These are phyloP conservation scores for Lagria hirta DNA, from an alignment of 2,888 invertebrate species.

Conservation along the genomic window DNA sequence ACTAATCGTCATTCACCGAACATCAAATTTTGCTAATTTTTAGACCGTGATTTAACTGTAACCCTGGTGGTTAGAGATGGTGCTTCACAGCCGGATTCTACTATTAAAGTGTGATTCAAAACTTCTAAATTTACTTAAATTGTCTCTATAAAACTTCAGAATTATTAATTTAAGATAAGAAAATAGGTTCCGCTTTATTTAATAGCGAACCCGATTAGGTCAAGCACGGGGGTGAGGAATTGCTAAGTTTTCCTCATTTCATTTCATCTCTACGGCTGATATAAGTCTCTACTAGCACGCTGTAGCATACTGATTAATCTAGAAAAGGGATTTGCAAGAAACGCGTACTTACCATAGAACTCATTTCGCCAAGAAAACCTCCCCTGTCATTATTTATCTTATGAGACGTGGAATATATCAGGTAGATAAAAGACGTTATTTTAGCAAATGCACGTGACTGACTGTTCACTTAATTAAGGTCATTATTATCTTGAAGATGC, in stretches of 20 bases:
- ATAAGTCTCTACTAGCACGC: constrained; percentile 50
- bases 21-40: too few species aligned
- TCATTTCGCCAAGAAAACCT: constrained; percentile 37
- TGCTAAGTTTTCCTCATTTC: constrained; percentile 56
- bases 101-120: too few species aligned
- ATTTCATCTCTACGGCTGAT: constrained; percentile 54
- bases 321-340: constrained; percentile 47
- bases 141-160: too few species aligned
- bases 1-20: too few species aligned
- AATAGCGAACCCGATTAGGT: constrained; percentile 33
- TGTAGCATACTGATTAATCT: constrained; percentile 54
- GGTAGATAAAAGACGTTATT: constrained; percentile 17
- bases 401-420: constrained; percentile 20
- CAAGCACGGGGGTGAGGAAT: constrained; percentile 49
- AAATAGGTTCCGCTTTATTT: constrained; percentile 38
- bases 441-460: constrained; percentile 5
- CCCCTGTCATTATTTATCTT: constrained; percentile 38
- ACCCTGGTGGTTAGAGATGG: too few species aligned
- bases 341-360: constrained; percentile 39
- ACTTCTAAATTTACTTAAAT: too few species aligned
- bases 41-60: too few species aligned
- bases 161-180: too few species aligned
- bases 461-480: constrained; percentile 2
- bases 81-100: too few species aligned
- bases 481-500: too few species aligned